Percentiles rank a stretch among this genome's conserved stretches.
phyloP scores from a whole-genome alignment of 2,888 invertebrate species.

The Agrypnus murinus region DNA sequence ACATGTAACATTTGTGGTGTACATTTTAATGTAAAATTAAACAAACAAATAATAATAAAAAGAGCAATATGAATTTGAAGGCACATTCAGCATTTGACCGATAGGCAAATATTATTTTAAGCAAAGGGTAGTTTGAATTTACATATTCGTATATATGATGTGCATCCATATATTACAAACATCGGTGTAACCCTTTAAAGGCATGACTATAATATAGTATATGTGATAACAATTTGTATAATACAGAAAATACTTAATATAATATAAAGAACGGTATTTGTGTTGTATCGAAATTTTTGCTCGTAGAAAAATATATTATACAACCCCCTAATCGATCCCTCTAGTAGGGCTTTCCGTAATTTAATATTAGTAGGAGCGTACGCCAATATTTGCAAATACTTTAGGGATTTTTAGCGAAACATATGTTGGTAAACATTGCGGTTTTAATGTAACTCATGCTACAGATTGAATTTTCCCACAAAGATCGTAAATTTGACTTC shows the following conservation, averaged over 20 bases:
- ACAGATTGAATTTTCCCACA: constrained; percentile 46
- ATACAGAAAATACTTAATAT: neutral
- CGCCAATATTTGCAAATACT: constrained; percentile 67
- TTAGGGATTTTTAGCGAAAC: constrained; percentile 60
- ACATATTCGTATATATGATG: constrained; percentile 43
- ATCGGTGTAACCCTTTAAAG: constrained; percentile 15
- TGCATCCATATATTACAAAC: constrained; percentile 34
- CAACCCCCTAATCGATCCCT: constrained; percentile 37
- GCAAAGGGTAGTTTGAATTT: constrained; percentile 46
- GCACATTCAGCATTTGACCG: constrained; percentile 41
- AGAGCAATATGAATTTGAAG: constrained; percentile 40
- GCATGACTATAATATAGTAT: too few species aligned
- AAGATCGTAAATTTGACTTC: constrained; percentile 14
- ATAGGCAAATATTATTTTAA: constrained; percentile 51
- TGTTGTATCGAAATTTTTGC: constrained; percentile 24
- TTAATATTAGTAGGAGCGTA: constrained; percentile 62
- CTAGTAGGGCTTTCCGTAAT: constrained; percentile 60
- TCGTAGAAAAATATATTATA: too few species aligned
- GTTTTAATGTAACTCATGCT: constrained; percentile 43
- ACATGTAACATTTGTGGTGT: constrained; percentile 23
- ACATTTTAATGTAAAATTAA: constrained; percentile 34
- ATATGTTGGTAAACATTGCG: constrained; percentile 61
- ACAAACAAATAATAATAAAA: constrained; percentile 37
- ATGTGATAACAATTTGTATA: neutral
- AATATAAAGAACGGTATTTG: constrained; percentile 7